phyloP scores from a whole-genome alignment of 2,113 vertebrate species.

The Xenopus laevis region DNA sequence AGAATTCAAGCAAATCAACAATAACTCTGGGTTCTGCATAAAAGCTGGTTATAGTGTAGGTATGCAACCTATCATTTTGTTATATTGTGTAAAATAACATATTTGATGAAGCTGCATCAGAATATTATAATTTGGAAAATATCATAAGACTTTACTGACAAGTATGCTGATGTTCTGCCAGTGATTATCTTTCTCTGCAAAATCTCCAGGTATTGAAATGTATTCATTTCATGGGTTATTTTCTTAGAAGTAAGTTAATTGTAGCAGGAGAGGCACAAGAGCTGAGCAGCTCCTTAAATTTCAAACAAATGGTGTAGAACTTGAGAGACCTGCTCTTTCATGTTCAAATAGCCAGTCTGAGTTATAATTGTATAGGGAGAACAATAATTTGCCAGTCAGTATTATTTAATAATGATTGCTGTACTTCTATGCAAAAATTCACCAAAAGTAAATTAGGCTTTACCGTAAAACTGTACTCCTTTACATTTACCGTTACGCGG shows the following conservation, averaged over 20 bases:
- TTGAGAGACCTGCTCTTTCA: constrained; percentile 14
- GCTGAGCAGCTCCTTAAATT: constrained; percentile 11
- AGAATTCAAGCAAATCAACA: no score
- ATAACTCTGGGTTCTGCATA: no score
- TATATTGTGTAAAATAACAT: no score
- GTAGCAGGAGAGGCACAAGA: constrained; percentile 9
- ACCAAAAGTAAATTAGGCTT: no score
- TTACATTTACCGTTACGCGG: no score
- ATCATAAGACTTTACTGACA: background rate
- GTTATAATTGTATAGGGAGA: background rate
- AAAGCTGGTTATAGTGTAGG: no score
- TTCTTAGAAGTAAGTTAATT: constrained; percentile 24
- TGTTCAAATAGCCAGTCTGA: constrained; percentile 20
- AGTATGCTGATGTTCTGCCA: constrained; percentile 8
- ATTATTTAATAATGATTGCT: constrained; percentile 16
- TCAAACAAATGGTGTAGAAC: constrained; percentile 5
- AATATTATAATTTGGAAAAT: no score
- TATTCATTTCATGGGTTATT: constrained; percentile 32
- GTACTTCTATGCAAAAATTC: background rate
- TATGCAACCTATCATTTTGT: no score
- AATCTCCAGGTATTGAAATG: constrained; percentile 19
- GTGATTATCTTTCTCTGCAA: constrained; percentile 10
- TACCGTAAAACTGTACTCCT: no score
- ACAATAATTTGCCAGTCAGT: background rate
- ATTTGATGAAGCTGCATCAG: no score